These are phyloP conservation scores for Coptodon rendalli DNA, from an alignment of 2,113 vertebrate species.

Conservation along the genomic window DNA sequence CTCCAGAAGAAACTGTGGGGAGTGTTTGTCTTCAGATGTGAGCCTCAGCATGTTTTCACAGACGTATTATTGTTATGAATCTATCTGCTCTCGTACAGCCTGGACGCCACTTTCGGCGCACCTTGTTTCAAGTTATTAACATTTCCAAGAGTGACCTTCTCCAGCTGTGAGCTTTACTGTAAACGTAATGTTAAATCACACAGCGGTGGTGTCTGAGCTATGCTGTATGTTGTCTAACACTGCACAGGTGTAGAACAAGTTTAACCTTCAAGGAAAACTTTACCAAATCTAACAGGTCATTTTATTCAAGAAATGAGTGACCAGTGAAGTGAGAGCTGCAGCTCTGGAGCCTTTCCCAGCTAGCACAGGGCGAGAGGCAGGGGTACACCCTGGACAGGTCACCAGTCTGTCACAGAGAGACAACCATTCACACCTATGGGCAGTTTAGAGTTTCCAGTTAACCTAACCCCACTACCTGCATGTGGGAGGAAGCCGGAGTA, in stretches of 20 bases:
- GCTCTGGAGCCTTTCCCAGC: not conserved
- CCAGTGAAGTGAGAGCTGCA: not conserved
- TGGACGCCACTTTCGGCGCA: not conserved
- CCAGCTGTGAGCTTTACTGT: not conserved
- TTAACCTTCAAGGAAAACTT: not conserved
- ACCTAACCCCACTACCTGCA: not conserved
- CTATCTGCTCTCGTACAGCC: not conserved
- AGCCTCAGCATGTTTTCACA: not conserved
- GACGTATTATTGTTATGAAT: not conserved
- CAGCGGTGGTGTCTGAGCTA: fast-evolving
- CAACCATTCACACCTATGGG: not conserved
- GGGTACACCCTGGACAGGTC: not conserved
- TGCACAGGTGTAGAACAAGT: not conserved
- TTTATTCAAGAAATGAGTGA: not conserved
- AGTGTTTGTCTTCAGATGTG: not conserved
- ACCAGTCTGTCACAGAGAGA: not conserved
- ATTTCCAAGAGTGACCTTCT: not conserved
- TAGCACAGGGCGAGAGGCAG: fast-evolving
- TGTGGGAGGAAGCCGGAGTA: not conserved
- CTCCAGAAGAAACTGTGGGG: not conserved
- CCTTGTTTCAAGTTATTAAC: not conserved
- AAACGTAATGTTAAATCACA: not conserved
- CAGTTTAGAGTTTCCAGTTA: not conserved
- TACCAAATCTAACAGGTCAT: not conserved
- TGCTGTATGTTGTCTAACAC: not conserved